Conservation (phyloP, 2,888 invertebrate genomes). For the Dicyrtomina minuta region DNA sequence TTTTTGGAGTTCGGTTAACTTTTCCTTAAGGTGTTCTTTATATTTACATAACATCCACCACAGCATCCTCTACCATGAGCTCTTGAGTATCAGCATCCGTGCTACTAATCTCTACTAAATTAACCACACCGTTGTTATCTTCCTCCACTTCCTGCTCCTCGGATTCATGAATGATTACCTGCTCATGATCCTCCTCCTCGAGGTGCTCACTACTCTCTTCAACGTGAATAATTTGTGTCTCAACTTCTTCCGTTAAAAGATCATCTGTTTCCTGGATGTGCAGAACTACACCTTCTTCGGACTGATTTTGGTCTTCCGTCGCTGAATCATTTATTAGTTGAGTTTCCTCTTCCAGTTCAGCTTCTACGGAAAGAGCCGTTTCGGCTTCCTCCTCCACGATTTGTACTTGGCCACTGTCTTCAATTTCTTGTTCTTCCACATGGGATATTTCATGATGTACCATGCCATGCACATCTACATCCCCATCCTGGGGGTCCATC, state of each 20-base stretch:
- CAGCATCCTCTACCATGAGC: conserved; percentile 26
- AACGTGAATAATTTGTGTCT: conserved; percentile 6
- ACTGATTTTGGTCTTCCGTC: too few species aligned
- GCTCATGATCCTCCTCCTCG: not conserved
- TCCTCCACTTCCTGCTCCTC: conserved; percentile 4
- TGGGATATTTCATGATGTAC: not conserved
- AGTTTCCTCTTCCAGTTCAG: not conserved
- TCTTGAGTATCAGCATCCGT: conserved; percentile 21
- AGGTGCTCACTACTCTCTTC: not conserved
- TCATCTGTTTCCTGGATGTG: conserved; percentile 13
- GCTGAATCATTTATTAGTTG: not conserved
- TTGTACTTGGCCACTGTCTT: conserved; percentile 32
- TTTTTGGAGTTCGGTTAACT: too few species aligned
- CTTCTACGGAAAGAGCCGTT: not conserved
- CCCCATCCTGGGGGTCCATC: not conserved
- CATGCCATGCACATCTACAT: not conserved
- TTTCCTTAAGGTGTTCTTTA: too few species aligned
- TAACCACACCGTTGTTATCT: not conserved
- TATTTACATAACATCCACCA: conserved; percentile 20
- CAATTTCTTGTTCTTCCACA: conserved; percentile 18
- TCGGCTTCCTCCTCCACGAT: conserved; percentile 18
- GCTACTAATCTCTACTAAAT: not conserved
- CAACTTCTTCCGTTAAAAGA: conserved; percentile 12
- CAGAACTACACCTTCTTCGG: not conserved
- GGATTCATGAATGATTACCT: not conserved